Evolutionary conservation across 2,797 vertebrate genomes (phyloP), one percentile per base, ranked within the genome.

Genomic region (Danio albolineatus): DNA sequence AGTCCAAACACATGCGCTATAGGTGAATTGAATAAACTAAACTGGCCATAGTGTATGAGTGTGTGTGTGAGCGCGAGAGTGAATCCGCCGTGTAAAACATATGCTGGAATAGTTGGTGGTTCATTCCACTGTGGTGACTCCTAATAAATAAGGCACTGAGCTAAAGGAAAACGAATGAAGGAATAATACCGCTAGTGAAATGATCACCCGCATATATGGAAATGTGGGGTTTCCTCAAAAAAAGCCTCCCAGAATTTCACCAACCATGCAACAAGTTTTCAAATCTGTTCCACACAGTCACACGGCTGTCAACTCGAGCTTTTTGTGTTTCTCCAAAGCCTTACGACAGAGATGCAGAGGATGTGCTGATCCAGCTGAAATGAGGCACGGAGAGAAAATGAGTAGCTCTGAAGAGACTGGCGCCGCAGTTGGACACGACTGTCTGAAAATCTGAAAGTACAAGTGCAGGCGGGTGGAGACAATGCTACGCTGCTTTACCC

Each of bases 331-430:
- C 38, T 65, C 46, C 17, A 78, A 17, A 53, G 46, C 19, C 49
- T 46, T 57, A 51, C 61, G 13, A 46, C 16, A 79, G 70, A 62
- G 60, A 64, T 75, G 60, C 2, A 0, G 13, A n/a, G 21, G 7
- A 74, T 61, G 76, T 69, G 53, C 43, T 86, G 49, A 82, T 86
- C 82, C 77, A 84, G 67, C 79, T 82, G 67, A 86, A 90, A 78
- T 69, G 78, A 82, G 82, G 66, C 85, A 80, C 53, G 38, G 36
- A 84, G 69, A 66, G 54, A 81, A 85, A 86, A 87, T 86, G 79
- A 87, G 71, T 82, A 85, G 81, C 73, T 88, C 77, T 12, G 66
- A 76, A 78, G 62, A 16, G 54, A 75, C 87, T 87, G 85, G 83
- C 74, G 71, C 84, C 81, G 73, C 69, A 81, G 75, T 75, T 74